phyloP scores from a whole-genome alignment of 2,888 invertebrate species.

The Pandemis heparana region DNA sequence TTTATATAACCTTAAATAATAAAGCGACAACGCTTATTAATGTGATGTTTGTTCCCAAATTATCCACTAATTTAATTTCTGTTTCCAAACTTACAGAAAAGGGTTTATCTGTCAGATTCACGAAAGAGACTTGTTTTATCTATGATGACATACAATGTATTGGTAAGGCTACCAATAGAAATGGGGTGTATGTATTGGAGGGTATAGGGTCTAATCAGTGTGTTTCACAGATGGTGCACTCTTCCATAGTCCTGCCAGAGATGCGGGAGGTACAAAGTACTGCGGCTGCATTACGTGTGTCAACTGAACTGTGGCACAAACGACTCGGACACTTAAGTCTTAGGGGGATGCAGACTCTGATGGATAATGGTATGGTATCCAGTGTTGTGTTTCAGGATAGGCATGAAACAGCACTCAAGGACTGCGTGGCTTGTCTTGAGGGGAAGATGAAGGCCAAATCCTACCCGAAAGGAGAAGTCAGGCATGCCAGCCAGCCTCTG shows the following conservation, averaged over 20 bases:
- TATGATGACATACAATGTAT: not conserved
- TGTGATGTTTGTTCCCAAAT: not conserved
- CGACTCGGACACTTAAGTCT: not conserved
- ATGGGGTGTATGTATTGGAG: no score
- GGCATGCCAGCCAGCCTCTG: not conserved
- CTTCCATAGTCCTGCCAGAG: not conserved
- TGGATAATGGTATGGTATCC: not conserved
- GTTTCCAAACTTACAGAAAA: not conserved
- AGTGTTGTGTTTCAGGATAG: not conserved
- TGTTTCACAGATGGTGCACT: not conserved
- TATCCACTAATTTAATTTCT: not conserved
- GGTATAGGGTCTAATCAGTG: not conserved
- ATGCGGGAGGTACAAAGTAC: no score
- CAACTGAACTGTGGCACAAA: not conserved
- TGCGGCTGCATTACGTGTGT: not conserved
- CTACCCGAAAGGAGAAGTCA: not conserved
- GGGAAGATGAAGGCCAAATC: not conserved
- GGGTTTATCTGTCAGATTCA: not conserved
- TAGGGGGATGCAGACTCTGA: not conserved
- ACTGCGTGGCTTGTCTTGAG: not conserved
- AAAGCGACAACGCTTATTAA: not conserved
- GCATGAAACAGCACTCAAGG: not conserved
- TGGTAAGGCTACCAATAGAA: not conserved
- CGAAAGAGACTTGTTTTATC: not conserved
- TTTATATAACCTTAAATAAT: not conserved